These are phyloP conservation scores for Stigmatopora argus DNA, from an alignment of 2,113 vertebrate species.

Conservation along the genomic window DNA sequence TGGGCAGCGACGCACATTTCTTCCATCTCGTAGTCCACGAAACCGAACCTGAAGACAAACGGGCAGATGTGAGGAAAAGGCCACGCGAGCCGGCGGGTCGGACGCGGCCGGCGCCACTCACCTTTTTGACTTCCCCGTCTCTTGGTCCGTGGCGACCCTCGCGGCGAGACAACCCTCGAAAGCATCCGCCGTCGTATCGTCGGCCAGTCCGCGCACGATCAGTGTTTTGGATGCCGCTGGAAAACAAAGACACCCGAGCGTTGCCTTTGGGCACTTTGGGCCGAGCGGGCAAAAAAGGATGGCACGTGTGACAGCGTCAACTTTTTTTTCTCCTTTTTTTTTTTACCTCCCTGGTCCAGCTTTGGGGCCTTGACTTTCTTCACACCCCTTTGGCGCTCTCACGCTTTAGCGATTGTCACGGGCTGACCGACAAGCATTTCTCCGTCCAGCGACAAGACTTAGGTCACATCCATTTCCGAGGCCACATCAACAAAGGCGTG, in stretches of 20 bases:
- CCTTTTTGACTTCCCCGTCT: constrained; percentile 83
- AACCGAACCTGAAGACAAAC: constrained; percentile 77
- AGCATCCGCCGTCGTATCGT: constrained; percentile 83
- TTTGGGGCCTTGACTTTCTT: constrained; percentile 36
- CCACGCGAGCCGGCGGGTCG: no score
- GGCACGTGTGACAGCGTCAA: no score
- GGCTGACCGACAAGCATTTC: constrained; percentile 78
- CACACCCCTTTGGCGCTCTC: constrained; percentile 66
- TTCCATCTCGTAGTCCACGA: constrained; percentile 84
- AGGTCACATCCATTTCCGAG: constrained; percentile 76
- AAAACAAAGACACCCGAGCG: neutral
- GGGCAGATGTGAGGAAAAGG: no score
- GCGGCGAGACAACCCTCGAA: constrained; percentile 84
- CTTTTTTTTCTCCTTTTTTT: no score
- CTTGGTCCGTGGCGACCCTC: constrained; percentile 76
- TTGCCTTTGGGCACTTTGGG: no score
- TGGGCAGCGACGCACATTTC: constrained; percentile 85
- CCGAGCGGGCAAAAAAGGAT: neutral
- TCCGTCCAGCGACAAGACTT: constrained; percentile 82
- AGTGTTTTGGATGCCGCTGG: constrained; percentile 80
- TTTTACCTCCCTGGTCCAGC: constrained; percentile 77
- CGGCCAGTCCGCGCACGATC: constrained; percentile 81
- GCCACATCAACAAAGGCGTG: constrained; percentile 50
- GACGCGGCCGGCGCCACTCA: constrained; percentile 30
- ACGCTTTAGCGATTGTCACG: constrained; percentile 80